Evolutionary conservation across 2,797 vertebrate species (phyloP), one percentile per base, ranked within the genome.

Genomic region (Trichosurus vulpecula): DNA sequence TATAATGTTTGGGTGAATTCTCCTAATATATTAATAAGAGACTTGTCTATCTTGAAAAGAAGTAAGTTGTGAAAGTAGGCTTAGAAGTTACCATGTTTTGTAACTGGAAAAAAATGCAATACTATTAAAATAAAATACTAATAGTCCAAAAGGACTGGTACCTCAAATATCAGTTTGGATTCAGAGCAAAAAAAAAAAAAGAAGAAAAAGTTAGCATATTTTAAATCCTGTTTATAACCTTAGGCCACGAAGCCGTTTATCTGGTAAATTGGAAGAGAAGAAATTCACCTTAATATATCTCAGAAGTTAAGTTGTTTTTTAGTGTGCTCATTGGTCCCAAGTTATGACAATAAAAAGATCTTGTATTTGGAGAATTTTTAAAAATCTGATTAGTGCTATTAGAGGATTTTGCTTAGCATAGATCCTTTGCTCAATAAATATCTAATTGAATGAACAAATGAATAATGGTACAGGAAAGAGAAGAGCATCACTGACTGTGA

Each of bases 21-120:
- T 81, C 22, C 19, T 81, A 81, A 81, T 47, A 25, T 3, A 25
- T 66, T 74, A 8, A 35, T 22, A 91, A 94, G 29, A 54, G 41
- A 29, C 52, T 54, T 52, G 14, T 81, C n/a, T 56, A 41, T 29
- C 66, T 54, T 96, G 81, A 27, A 52, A 61, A 87, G 57, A 93
- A 95, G 94, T 31, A n/a, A 89, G 53, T 93, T 97, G 30, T 57
- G 29, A 93, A 92, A 96, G 13, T 55, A 90, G 94, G 52, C 61
- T 94, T 12, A 2, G 91, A 81, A 97, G 55, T 93, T 53, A 93
- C 10, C 14, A 81, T 52, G 31, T 92, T 54, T 54, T 54, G 54
- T 54, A 54, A 22, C 5, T 54, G 54, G 54, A 53, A 54, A 54
- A 54, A 54, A 54, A 54, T 54, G 22, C 54, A 54, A 54, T 4